phyloP scores from a whole-genome alignment of 2,113 vertebrate genomes.

The Tragelaphus buxtoni region DNA sequence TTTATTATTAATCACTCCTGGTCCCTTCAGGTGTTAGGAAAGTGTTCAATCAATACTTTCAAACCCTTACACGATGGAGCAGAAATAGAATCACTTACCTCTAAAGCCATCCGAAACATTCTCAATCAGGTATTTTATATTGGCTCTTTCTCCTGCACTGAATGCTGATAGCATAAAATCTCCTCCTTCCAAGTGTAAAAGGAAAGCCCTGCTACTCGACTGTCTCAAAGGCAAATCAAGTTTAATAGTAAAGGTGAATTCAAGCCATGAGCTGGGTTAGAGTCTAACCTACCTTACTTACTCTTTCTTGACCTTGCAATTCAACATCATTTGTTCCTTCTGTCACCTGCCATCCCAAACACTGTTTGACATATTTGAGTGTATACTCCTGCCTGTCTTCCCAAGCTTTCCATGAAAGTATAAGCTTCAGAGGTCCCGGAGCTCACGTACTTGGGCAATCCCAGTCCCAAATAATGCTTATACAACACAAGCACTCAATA shows the following conservation, averaged over 20 bases:
- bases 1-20: conserved; percentile 64
- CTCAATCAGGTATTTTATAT: background rate
- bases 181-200: background rate
- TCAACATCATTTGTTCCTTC: background rate
- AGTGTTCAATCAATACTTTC: conserved; percentile 71
- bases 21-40: conserved; percentile 51
- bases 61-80: conserved; percentile 55
- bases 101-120: conserved; percentile 22
- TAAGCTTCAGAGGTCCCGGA: background rate
- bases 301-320: background rate
- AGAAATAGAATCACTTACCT: conserved; percentile 47
- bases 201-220: conserved; percentile 9
- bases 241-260: background rate
- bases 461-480: background rate
- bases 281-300: background rate
- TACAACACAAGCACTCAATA: background rate
- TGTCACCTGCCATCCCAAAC: background rate
- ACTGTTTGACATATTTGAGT: background rate
- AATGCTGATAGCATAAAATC: background rate
- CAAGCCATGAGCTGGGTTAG: background rate
- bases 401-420: background rate
- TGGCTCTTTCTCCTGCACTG: conserved; percentile 12
- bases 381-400: background rate
- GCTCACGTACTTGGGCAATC: background rate
- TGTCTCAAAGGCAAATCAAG: background rate